Percentiles rank a stretch among this genome's conserved stretches.
Conservation (phyloP, 2,888 invertebrate species). For the Diarsia brunnea region DNA sequence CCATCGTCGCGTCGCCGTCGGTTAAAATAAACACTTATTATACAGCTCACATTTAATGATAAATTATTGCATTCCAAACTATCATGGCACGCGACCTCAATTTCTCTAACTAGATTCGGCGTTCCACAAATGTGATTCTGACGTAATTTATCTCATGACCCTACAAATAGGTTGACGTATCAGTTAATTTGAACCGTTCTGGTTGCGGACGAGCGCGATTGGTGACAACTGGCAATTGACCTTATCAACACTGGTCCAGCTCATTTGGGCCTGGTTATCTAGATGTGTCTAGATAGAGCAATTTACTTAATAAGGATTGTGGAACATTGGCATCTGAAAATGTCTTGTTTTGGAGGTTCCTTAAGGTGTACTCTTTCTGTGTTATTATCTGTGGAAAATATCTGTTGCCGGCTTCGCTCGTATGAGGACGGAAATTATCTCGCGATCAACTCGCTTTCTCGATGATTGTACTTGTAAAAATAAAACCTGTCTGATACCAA, state of each 20-base stretch:
- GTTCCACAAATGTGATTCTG: slow-evolving; percentile 11
- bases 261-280: slow-evolving; percentile 34
- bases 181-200: slow-evolving; percentile 48
- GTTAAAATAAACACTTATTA: neutral
- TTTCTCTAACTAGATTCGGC: slow-evolving; percentile 23
- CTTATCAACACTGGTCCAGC: slow-evolving; percentile 46
- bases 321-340: neutral
- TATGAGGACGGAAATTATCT: neutral
- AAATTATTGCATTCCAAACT: slow-evolving; percentile 3
- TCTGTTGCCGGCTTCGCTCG: neutral
- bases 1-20: neutral
- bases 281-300: slow-evolving; percentile 4
- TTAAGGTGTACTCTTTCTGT: neutral
- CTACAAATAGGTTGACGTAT: slow-evolving; percentile 23
- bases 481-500: neutral
- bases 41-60: slow-evolving; percentile 2
- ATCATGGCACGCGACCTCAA: slow-evolving; percentile 15
- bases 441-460: neutral
- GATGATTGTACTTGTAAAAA: no score
- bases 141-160: slow-evolving; percentile 14
- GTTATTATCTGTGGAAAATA: neutral
- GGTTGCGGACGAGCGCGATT: slow-evolving; percentile 52
- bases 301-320: neutral
- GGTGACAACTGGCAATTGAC: slow-evolving; percentile 62
- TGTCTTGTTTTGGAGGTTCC: neutral